Evolutionary conservation across 2,797 vertebrate genomes (phyloP).

Genomic region (Sebastiscus albofasciatus): DNA sequence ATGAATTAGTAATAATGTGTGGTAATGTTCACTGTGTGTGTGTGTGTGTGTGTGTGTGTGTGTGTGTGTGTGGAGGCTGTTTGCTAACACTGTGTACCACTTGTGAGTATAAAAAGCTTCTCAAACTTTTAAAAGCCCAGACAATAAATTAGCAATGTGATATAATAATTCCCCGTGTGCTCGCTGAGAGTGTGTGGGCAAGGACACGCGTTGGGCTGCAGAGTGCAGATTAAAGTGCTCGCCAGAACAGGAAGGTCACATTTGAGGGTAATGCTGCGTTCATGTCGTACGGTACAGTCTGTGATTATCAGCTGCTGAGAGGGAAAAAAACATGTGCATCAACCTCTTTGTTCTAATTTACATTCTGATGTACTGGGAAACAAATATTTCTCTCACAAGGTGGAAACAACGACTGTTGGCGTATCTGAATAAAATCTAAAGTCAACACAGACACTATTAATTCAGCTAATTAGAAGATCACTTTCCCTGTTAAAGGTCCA

Average conservation of each 20-base stretch:
- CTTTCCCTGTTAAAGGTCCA: too few species aligned
- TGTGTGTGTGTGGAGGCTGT: constrained; percentile 1
- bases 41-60: background rate
- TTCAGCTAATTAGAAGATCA: too few species aligned
- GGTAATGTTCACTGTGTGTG: background rate
- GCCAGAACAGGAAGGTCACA: background rate
- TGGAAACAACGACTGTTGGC: too few species aligned
- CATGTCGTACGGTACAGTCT: background rate
- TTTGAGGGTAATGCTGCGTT: background rate
- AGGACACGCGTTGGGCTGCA: background rate
- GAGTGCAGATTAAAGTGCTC: background rate
- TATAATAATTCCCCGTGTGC: constrained; percentile 30
- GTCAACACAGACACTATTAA: too few species aligned
- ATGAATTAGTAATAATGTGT: constrained; percentile 48
- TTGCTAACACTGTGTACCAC: constrained; percentile 8
- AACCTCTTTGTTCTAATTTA: background rate
- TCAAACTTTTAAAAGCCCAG: constrained; percentile 43
- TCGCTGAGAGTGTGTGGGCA: constrained; percentile 1
- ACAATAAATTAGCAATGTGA: constrained; percentile 41
- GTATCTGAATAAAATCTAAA: too few species aligned
- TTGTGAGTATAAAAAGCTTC: constrained; percentile 35
- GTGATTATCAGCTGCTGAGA: background rate
- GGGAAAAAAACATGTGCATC: too few species aligned
- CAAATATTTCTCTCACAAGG: background rate
- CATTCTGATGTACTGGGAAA: background rate